These are phyloP conservation scores for Eriocheir sinensis DNA, from an alignment of 1,140 invertebrate species.

Conservation along the genomic window DNA sequence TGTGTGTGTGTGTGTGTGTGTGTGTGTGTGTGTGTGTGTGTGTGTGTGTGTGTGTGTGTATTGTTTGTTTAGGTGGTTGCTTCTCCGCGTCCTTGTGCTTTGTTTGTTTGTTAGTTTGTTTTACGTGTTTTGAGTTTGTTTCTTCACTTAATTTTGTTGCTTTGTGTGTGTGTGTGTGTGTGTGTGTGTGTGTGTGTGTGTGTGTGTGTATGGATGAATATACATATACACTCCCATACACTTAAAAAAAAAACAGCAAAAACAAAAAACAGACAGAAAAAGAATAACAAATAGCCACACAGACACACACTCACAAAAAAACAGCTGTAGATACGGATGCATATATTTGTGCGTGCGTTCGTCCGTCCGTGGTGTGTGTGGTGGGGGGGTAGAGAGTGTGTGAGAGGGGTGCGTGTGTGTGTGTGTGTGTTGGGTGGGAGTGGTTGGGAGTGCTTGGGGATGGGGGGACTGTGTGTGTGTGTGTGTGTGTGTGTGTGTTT, in stretches of 20 bases:
- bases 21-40: slow-evolving; percentile 42
- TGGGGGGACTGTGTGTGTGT: not conserved
- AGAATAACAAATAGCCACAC: no score
- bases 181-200: not conserved
- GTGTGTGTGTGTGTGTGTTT: slow-evolving; percentile 8
- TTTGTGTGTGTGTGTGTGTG: slow-evolving; percentile 14
- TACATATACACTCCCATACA: no score
- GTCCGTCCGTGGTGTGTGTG: not conserved
- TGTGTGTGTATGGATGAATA: not conserved
- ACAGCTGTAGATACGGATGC: not conserved
- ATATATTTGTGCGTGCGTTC: not conserved
- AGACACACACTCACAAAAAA: no score
- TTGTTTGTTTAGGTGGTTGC: not conserved
- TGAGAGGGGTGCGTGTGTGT: not conserved
- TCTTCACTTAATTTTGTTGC: not conserved
- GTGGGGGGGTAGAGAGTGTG: not conserved
- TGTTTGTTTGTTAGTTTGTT: not conserved
- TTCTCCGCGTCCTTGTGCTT: not conserved
- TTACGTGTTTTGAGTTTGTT: no score
- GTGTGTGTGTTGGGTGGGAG: no score
- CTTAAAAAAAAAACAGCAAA: no score
- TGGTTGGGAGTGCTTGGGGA: no score
- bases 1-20: slow-evolving; percentile 52
- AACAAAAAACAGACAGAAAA: no score
- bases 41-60: not conserved